A percentile compares a stretch with the other conserved stretches of the same genome.
These are phyloP conservation scores for Neomorphus geoffroyi DNA, from an alignment of 2,797 vertebrate species.

Conservation along the genomic window DNA sequence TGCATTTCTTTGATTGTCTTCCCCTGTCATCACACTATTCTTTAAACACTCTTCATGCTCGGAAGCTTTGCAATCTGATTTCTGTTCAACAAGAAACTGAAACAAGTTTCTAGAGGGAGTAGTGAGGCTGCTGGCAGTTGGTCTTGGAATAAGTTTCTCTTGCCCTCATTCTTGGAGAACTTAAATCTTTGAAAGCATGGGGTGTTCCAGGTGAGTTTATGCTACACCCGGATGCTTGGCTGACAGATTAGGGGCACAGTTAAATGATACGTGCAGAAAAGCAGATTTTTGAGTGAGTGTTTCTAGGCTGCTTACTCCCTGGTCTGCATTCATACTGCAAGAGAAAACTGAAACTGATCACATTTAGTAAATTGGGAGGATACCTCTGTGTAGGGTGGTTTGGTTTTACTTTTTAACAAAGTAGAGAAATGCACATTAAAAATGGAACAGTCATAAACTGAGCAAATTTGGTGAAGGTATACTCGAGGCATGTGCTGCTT, in stretches of 20 bases:
- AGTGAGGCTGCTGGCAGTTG: conserved; percentile 11
- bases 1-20: background rate
- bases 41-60: background rate
- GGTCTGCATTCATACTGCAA: background rate
- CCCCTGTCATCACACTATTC: background rate
- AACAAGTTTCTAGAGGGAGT: conserved; percentile 58
- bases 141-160: conserved; percentile 49
- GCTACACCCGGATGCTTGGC: background rate
- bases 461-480: background rate
- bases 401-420: background rate
- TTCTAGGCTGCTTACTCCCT: background rate
- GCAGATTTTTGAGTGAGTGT: background rate
- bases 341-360: conserved; percentile 19
- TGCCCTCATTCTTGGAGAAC: conserved; percentile 24
- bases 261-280: background rate
- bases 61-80: conserved; percentile 30
- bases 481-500: background rate
- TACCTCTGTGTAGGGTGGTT: background rate
- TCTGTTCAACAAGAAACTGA: conserved; percentile 63
- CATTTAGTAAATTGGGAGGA: background rate
- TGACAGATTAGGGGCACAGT: background rate
- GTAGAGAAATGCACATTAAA: background rate
- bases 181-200: conserved; percentile 55
- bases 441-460: accelerated
- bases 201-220: background rate